Base-by-base conservation (phyloP, 35 echinoderm and acorn worm species). In the Lytechinus pictus region DNA sequence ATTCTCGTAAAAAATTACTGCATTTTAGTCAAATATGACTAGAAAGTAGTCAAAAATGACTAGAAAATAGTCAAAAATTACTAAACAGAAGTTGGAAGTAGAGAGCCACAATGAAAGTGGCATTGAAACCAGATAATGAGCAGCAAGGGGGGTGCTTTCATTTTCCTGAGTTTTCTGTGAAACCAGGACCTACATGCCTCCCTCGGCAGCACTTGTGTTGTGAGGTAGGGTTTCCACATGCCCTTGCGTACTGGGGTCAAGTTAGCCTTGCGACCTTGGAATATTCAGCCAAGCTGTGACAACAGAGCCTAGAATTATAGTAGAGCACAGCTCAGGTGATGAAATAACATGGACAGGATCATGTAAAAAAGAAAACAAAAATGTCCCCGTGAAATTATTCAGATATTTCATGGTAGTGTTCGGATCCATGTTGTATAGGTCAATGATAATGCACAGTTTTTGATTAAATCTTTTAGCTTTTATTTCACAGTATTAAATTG, bases 241-340 rank as follows among this genome's bases (percentile, higher is more conserved):
- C 88, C 88, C 88, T 90, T 90, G 88, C 16, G 27, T 5, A 12
- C 11, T 54, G 28, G 88, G 88, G 88, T 90, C 88, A 90, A 44
- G 52, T 90, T 90, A 90, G 12, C 28, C 6, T 28, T 6, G 27
- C 52, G 27, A 90, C 88, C 88, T 90, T 90, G 10, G 52, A 90
- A 90, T 90, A 90, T 90, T 28, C 88, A 90, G 10, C 88, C 88
- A 90, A 90, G 88, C 88, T 90, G 88, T 90, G 52, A 90, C 88
- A 90, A 90, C 88, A 90, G 4, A 24, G 88, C 52, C 29, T 52
- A 19, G n/a, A 90, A 90, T 90, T 90, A 54, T 0, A 44, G 88
- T 12, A 90, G 29, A 90, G 88, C 12, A 52, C 33, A 13, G 12
- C 29, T 44, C 29, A 21, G 88, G 88, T 27, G 52, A 2, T 28